Conservation (phyloP, 1,140 invertebrate genomes). For the Cecropterus lyciades region DNA sequence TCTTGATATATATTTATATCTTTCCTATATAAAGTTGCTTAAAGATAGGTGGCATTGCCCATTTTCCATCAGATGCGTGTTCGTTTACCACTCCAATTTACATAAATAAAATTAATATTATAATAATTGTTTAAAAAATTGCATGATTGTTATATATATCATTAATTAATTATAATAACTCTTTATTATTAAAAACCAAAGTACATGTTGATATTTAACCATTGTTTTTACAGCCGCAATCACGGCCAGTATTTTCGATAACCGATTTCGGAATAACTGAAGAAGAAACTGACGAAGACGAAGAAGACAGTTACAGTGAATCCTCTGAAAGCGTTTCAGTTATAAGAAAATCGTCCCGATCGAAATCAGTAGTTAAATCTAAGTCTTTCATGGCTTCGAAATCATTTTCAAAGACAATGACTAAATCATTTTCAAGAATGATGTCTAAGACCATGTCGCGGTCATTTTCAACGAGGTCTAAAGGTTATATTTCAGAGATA, state of each 20-base stretch:
- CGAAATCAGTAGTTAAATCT: constrained; percentile 50
- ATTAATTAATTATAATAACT: too few relatives aligned
- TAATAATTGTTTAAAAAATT: too few relatives aligned
- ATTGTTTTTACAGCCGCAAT: constrained; percentile 10
- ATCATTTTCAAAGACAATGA: constrained; percentile 44
- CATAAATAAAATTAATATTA: too few relatives aligned
- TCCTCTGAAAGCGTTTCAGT: constrained; percentile 42
- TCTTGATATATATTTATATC: too few relatives aligned
- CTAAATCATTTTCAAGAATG: constrained; percentile 53
- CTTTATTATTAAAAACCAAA: too few relatives aligned
- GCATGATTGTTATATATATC: too few relatives aligned
- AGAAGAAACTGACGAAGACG: constrained; percentile 42
- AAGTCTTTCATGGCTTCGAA: constrained; percentile 47
- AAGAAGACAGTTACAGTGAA: constrained; percentile 50
- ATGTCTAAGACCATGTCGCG: constrained; percentile 42
- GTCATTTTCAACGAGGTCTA: constrained; percentile 44
- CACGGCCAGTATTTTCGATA: constrained; percentile 47
- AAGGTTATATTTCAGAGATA: constrained; percentile 36
- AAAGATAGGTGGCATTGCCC: too few relatives aligned
- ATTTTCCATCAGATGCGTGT: too few relatives aligned
- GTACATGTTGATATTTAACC: too few relatives aligned
- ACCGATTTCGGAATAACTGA: constrained; percentile 53
- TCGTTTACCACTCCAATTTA: too few relatives aligned
- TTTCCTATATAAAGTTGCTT: too few relatives aligned
- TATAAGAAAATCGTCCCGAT: constrained; percentile 44